phyloP scores from a whole-genome alignment of 1,140 invertebrate genomes.

The Aphelenchoides avenae region DNA sequence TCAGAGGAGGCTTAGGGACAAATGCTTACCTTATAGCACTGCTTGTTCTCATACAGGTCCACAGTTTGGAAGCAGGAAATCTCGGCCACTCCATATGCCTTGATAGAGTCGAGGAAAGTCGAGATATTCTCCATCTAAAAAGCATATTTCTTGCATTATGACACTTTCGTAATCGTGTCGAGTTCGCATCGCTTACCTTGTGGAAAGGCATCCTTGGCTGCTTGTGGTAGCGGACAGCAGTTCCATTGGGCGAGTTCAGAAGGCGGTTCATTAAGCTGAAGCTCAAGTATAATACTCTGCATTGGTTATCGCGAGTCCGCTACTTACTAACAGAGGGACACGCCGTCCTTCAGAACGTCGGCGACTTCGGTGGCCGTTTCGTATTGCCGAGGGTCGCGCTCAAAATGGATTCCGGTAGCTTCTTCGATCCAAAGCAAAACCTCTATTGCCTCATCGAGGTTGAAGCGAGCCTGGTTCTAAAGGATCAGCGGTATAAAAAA shows the following conservation, averaged over 20 bases:
- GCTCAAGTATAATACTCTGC: conserved; percentile 11
- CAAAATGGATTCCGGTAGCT: conserved; percentile 60
- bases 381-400: conserved; percentile 57
- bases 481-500: conserved; percentile 7
- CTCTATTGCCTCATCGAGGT: conserved; percentile 62
- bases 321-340: conserved; percentile 63
- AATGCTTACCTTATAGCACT: conserved; percentile 66
- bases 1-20: too few species aligned
- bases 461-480: conserved; percentile 65
- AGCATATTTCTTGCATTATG: conserved; percentile 8
- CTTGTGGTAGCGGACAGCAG: conserved; percentile 43
- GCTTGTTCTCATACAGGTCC: conserved; percentile 68
- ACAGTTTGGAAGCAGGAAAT: conserved; percentile 69
- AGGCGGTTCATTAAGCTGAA: conserved; percentile 41
- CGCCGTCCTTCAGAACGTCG: conserved; percentile 63
- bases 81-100: conserved; percentile 66
- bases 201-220: conserved; percentile 57
- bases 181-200: too few species aligned
- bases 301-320: neutral
- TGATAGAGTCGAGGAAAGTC: conserved; percentile 67
- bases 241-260: conserved; percentile 9
- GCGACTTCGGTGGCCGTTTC: conserved; percentile 63
- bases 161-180: too few species aligned
- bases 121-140: conserved; percentile 68
- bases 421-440: conserved; percentile 63